Evolutionary conservation across 2,797 vertebrate genomes (phyloP).

Genomic region (Paratrypauchen microcephalus): DNA sequence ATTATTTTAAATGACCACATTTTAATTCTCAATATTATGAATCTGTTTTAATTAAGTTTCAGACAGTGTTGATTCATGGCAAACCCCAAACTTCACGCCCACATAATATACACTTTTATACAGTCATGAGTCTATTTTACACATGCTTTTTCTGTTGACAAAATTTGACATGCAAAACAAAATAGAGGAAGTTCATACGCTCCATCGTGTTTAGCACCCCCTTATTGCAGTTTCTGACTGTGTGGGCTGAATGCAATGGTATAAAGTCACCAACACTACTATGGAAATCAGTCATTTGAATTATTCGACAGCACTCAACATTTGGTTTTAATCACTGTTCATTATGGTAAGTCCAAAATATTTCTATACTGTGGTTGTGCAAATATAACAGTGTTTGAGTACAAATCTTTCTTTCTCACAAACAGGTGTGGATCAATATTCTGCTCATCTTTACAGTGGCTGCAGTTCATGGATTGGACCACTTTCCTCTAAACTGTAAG

Average conservation of each 20-base stretch:
- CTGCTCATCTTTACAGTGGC: constrained; percentile 43
- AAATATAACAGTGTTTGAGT: background rate
- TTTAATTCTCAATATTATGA: background rate
- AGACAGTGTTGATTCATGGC: constrained; percentile 14
- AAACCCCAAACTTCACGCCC: constrained; percentile 51
- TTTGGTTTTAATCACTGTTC: constrained; percentile 18
- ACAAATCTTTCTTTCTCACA: constrained; percentile 23
- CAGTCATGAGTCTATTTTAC: constrained; percentile 18
- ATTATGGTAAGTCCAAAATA: constrained; percentile 54
- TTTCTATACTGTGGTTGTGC: background rate
- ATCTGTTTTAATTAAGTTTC: background rate
- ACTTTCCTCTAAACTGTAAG: constrained; percentile 62
- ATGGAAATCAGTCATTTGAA: background rate
- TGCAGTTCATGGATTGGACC: constrained; percentile 23
- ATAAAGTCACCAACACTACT: constrained; percentile 45
- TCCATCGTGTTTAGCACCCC: background rate
- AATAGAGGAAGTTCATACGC: constrained; percentile 49
- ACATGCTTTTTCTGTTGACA: constrained; percentile 15
- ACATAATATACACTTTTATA: constrained; percentile 29
- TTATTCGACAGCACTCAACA: constrained; percentile 12
- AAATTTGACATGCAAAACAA: constrained; percentile 56
- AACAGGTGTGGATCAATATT: constrained; percentile 36
- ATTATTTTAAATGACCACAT: too few species aligned
- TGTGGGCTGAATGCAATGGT: constrained; percentile 9
- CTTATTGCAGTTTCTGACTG: constrained; percentile 33